These are phyloP conservation scores for Serranus cabrilla DNA, from an alignment of 2,797 vertebrate genomes.

Conservation along the genomic window DNA sequence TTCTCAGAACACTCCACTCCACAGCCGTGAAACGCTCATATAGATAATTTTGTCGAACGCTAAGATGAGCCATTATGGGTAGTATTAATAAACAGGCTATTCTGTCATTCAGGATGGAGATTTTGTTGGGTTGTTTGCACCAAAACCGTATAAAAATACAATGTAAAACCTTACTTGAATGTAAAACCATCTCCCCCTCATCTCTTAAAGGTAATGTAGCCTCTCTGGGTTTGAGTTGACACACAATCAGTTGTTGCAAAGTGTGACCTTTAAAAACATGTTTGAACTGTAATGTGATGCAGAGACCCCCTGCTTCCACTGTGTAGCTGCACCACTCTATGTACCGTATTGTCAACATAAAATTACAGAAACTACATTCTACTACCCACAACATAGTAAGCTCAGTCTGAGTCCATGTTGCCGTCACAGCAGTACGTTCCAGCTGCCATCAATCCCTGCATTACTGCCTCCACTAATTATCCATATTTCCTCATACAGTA, in stretches of 20 bases:
- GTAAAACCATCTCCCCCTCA: background rate
- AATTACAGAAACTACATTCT: background rate
- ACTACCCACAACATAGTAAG: slow-evolving; percentile 10
- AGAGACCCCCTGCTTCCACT: background rate
- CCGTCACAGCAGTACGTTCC: slow-evolving; percentile 11
- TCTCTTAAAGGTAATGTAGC: background rate
- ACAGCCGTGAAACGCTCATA: too few species aligned
- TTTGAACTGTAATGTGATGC: background rate
- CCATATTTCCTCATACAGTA: slow-evolving; percentile 46
- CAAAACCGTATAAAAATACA: too few species aligned
- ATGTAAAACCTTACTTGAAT: background rate
- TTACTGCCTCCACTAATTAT: slow-evolving; percentile 65
- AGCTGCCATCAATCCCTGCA: slow-evolving; percentile 47
- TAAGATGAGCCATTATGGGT: too few species aligned
- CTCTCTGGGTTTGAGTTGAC: background rate
- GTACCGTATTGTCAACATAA: background rate
- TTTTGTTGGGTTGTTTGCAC: too few species aligned
- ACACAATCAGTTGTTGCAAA: background rate
- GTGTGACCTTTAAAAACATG: background rate
- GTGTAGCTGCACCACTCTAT: background rate
- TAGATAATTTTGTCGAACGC: too few species aligned
- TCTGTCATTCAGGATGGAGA: too few species aligned
- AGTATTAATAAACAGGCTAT: too few species aligned
- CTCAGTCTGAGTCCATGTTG: background rate
- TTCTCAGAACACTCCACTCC: too few species aligned